Base-by-base conservation (phyloP, 2,888 invertebrate species). In the Metopia argyrocephala region DNA sequence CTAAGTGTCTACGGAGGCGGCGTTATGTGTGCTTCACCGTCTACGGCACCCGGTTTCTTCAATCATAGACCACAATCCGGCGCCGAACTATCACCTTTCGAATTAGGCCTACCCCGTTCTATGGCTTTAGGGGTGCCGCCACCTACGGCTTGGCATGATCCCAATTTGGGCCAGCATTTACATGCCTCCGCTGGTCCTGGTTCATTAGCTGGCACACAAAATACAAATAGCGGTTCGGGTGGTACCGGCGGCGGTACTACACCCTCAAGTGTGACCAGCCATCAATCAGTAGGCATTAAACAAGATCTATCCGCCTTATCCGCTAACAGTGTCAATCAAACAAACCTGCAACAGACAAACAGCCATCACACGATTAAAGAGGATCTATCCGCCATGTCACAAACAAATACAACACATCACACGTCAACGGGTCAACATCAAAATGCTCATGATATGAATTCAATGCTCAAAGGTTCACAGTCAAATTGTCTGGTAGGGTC, bases 91-190 rank as follows among this genome's bases (percentile, higher is more conserved):
- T 89, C 90, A 78, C 89, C 91, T 84, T 89, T 90, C 84, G 91
- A 91, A 85, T 86, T 91, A 82, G 91, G 91, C 48, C 90, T 91
- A 83, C 90, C 91, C 76, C 89, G 91, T 52, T 89, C 90, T 83
- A 93, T 93, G 93, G 92, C 93, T 83, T 89, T 93, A 85, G 93
- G 93, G 84, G 93, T 92, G 84, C 92, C 92, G 86, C 93, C 93
- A 86, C 91, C 90, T 65, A 89, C 89, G 64, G 89, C 91, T 81
- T 93, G 93, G 93, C 92, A 93, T 83, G 93, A 93, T 89, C 92
- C 93, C 62, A 90, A 88, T 79, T 83, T 91, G 65, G 89, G 89
- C 69, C 87, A 89, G 65, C 91, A 90, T 85, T 86, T 90, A 85
- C 90, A 92, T 87, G 91, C 93, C 65, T 87, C 90, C 31, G 87